phyloP scores from a whole-genome alignment of 2,113 vertebrate genomes.

The Myotis yumanensis region DNA sequence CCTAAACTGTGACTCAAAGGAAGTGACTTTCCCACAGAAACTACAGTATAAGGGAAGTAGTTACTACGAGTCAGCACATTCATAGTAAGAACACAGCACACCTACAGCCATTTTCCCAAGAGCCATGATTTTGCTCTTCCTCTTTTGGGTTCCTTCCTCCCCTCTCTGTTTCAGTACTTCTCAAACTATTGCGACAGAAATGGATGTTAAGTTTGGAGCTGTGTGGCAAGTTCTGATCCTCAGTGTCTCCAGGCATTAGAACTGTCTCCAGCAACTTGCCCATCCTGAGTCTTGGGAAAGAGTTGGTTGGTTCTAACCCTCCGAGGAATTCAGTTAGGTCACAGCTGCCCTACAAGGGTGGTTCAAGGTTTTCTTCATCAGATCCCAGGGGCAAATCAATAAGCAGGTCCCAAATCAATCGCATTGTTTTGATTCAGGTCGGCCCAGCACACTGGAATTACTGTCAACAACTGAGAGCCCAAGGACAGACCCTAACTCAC shows the following conservation, averaged over 20 bases:
- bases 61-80: background rate
- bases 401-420: background rate
- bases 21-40: background rate
- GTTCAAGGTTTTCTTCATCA: background rate
- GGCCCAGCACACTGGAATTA: background rate
- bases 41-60: background rate
- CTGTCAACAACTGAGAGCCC: background rate
- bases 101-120: background rate
- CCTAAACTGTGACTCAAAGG: background rate
- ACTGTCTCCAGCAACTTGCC: background rate
- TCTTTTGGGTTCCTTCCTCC: background rate
- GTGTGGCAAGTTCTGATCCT: background rate
- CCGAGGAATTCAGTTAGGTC: background rate
- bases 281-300: background rate
- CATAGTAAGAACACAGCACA: background rate
- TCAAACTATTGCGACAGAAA: background rate
- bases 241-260: background rate
- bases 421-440: background rate
- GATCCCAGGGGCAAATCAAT: background rate
- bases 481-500: background rate
- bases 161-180: background rate
- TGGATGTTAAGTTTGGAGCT: background rate
- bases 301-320: background rate
- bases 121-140: background rate
- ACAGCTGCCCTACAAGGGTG: background rate